Evolutionary conservation across 2,113 vertebrate species (phyloP).

Genomic region (Tetrao urogallus): DNA sequence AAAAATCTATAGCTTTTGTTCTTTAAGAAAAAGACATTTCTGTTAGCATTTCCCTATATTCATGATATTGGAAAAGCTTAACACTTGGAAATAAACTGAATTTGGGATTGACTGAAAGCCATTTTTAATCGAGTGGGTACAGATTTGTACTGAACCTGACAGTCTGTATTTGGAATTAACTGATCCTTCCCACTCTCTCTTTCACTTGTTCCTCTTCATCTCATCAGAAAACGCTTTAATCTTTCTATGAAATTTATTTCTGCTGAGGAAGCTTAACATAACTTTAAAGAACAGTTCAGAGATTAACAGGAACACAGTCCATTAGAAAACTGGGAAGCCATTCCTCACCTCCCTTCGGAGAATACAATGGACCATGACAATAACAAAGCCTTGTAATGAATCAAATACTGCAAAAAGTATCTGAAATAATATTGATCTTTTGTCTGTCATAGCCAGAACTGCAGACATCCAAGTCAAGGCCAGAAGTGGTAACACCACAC

Average conservation of each 20-base stretch:
- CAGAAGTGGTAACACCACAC: conserved; percentile 95
- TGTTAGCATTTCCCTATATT: neutral
- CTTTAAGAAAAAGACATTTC: neutral
- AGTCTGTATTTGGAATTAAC: neutral
- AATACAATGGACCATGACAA: conserved; percentile 99
- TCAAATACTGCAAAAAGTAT: conserved; percentile 99
- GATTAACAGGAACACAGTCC: neutral
- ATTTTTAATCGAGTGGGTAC: neutral
- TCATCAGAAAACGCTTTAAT: neutral
- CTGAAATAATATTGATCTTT: conserved; percentile 98
- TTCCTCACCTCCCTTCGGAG: conserved; percentile 93
- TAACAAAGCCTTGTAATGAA: conserved; percentile 98
- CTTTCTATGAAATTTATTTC: neutral
- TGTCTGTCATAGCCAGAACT: conserved; percentile 99
- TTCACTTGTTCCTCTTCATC: neutral
- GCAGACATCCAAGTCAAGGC: conserved; percentile 99
- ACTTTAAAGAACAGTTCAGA: neutral
- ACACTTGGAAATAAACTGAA: neutral
- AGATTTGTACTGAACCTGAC: neutral
- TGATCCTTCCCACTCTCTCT: neutral
- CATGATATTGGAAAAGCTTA: neutral
- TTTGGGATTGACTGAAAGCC: neutral
- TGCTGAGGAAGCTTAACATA: neutral
- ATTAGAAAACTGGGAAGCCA: conserved; percentile 25
- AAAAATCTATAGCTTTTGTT: neutral